Conservation (phyloP, 2,113 vertebrate species). For the Ctenodactylus gundi region DNA sequence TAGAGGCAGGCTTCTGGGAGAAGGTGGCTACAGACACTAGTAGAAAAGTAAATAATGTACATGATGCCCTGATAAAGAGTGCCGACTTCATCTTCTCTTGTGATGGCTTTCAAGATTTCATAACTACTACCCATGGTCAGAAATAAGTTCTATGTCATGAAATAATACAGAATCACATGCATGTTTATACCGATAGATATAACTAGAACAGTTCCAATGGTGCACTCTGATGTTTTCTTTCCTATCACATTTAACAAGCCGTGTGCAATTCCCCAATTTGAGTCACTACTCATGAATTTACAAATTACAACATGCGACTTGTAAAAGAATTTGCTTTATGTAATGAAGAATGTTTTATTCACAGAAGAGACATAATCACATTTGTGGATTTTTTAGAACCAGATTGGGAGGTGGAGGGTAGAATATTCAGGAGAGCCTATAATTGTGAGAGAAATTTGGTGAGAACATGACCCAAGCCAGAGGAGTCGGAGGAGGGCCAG, state of each 20-base stretch:
- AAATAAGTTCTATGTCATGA: background rate
- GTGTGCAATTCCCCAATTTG: background rate
- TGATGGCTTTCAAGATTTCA: background rate
- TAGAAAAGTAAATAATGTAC: background rate
- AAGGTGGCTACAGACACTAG: background rate
- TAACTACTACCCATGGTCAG: background rate
- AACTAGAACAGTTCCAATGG: background rate
- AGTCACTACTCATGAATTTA: background rate
- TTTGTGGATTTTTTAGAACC: constrained; percentile 19
- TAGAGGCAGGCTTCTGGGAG: background rate
- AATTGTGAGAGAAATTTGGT: background rate
- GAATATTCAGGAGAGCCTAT: background rate
- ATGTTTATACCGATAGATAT: background rate
- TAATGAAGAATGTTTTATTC: background rate
- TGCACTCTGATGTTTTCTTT: background rate
- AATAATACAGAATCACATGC: background rate
- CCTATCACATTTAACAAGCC: background rate
- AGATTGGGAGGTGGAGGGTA: background rate
- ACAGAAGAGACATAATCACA: background rate
- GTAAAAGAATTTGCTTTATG: background rate
- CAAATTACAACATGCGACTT: background rate
- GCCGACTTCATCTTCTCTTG: background rate
- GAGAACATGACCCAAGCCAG: background rate
- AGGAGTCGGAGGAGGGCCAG: background rate
- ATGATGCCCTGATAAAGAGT: background rate